Evolutionary conservation across 2,113 vertebrate genomes (phyloP), one percentile per base, ranked within the genome.

Genomic region (Columba janthina): DNA sequence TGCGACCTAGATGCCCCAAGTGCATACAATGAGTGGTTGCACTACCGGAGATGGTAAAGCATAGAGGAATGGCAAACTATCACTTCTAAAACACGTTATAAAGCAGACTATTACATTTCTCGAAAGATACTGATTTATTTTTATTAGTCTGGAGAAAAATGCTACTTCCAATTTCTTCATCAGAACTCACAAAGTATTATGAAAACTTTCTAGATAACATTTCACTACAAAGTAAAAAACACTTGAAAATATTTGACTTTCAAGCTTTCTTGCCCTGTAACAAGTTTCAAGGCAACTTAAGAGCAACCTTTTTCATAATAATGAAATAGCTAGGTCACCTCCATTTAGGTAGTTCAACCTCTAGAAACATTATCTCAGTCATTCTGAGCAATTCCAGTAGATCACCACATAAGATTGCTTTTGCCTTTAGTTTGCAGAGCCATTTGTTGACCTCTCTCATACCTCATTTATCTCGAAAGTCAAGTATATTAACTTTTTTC

Each of bases 41-140:
- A 48, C 60, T 56, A 34, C 11, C 3, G 10, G 66, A 74, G 62
- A 42, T 24, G n/a, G 16, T 40, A 28, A 48, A 42, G 26, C 6
- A 46, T 3, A 72, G 28, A 69, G 15, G 12, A 85, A 71, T 0
- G 5, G 0, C 40, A 56, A 26, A 10, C 34, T 31, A 46, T 2
- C 58, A 26, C 56, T 77, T 50, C 32, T 5, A 51, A 50, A 70
- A 58, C 6, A n/a, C 2, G 3, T 13, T 44, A 18, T 7, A 58
- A 32, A 80, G 8, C 54, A 73, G 46, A 34, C 32, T 72, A 5
- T 34, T 83, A 20, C 2, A 0, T 19, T 85, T 70, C 70, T 61
- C 50, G 38, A 40, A 81, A 58, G 24, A 50, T 6, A 51, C 7
- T 34, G 15, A 64, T 5, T 4, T 3, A 25, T 38, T 74, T 84